phyloP scores from a whole-genome alignment of 1,140 invertebrate species.

The Belonocnema kinseyi region DNA sequence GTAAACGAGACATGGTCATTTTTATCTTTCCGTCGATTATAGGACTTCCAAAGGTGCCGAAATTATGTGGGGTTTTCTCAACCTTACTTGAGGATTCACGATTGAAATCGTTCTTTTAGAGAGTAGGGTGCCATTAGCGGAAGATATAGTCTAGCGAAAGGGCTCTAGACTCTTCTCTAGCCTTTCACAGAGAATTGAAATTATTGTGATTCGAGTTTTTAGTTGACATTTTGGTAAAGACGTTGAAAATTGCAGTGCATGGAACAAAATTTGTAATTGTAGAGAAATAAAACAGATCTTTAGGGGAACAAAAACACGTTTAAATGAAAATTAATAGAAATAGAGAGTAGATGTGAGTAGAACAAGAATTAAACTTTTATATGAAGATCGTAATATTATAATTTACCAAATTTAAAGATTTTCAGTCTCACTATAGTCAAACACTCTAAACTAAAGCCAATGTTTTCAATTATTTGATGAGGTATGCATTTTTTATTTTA shows the following conservation, averaged over 20 bases:
- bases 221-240: not conserved
- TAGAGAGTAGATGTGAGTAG: no score
- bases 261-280: not conserved
- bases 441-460: no score
- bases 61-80: not conserved
- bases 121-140: slow-evolving; percentile 26
- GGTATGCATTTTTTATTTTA: no score
- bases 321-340: no score
- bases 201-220: not conserved
- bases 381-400: no score
- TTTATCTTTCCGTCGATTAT: not conserved
- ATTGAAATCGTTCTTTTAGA: slow-evolving; percentile 1
- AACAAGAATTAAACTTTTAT: no score
- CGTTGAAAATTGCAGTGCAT: not conserved
- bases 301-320: no score
- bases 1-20: slow-evolving; percentile 40
- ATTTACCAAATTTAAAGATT: no score
- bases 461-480: no score
- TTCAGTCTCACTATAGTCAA: no score
- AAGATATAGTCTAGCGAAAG: slow-evolving; percentile 8
- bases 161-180: slow-evolving; percentile 20
- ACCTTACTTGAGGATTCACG: not conserved
- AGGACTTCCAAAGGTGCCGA: not conserved
- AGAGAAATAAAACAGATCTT: not conserved
- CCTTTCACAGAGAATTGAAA: slow-evolving; percentile 10